Percentiles rank a stretch among this genome's conserved stretches.
These are phyloP conservation scores for Pheucticus melanocephalus DNA, from an alignment of 2,113 vertebrate genomes.

Conservation along the genomic window DNA sequence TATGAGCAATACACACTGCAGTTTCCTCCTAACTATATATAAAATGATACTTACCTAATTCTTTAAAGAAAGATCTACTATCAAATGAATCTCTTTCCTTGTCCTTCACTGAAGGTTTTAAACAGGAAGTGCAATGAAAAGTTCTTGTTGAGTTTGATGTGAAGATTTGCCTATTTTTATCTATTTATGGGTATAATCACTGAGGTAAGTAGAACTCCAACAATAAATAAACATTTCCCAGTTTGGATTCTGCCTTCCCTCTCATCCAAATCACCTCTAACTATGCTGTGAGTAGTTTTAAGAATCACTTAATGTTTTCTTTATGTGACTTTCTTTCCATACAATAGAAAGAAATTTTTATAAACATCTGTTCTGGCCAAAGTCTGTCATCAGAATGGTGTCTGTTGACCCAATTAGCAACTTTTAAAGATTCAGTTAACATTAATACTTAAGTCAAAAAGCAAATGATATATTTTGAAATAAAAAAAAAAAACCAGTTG, in stretches of 20 bases:
- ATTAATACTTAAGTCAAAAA: constrained; percentile 11
- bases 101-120: not conserved
- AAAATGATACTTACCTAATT: not conserved
- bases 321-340: not conserved
- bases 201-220: not conserved
- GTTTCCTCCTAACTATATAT: not conserved
- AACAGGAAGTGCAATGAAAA: not conserved
- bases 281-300: not conserved
- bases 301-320: not conserved
- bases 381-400: not conserved
- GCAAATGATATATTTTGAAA: not conserved
- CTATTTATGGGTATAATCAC: not conserved
- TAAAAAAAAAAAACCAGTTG: not conserved
- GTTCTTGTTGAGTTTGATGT: not conserved
- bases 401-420: not conserved
- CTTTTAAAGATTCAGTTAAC: constrained; percentile 1
- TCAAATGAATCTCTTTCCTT: not conserved
- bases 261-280: not conserved
- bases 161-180: not conserved
- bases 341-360: not conserved
- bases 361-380: not conserved
- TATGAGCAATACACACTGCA: not conserved
- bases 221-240: not conserved
- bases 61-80: not conserved
- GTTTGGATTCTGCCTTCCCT: not conserved